Conservation (phyloP, 2,113 vertebrate species). For the Balaeniceps rex region DNA sequence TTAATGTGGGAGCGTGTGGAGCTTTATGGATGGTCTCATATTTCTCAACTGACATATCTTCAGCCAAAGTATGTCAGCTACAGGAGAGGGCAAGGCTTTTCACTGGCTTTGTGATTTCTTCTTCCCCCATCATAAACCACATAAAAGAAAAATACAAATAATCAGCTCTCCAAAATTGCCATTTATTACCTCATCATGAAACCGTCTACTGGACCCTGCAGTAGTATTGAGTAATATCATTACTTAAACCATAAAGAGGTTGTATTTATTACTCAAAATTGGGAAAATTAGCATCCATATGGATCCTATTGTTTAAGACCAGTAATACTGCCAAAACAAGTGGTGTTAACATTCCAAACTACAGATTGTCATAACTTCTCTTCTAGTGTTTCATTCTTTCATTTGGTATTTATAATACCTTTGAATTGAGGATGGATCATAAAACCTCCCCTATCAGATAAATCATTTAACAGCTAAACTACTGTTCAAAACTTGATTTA, state of each 20-base stretch:
- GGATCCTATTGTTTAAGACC: slow-evolving; percentile 60
- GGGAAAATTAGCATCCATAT: slow-evolving; percentile 63
- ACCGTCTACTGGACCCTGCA: slow-evolving; percentile 44
- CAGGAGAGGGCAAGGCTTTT: slow-evolving; percentile 55
- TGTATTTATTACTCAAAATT: slow-evolving; percentile 55
- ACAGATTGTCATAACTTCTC: slow-evolving; percentile 50
- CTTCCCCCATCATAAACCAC: slow-evolving; percentile 51
- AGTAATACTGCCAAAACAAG: slow-evolving; percentile 49
- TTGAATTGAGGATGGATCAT: slow-evolving; percentile 21
- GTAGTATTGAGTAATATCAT: slow-evolving; percentile 57
- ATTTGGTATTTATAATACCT: slow-evolving; percentile 50
- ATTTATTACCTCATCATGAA: slow-evolving; percentile 63
- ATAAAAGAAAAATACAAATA: slow-evolving; percentile 62
- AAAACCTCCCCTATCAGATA: slow-evolving; percentile 40
- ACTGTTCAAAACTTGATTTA: slow-evolving; percentile 38
- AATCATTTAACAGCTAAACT: slow-evolving; percentile 39
- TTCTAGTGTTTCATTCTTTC: slow-evolving; percentile 1
- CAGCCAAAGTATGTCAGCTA: slow-evolving; percentile 63
- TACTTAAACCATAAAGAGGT: slow-evolving; percentile 55
- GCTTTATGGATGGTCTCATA: slow-evolving; percentile 49
- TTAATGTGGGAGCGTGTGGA: slow-evolving; percentile 53
- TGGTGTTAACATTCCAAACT: slow-evolving; percentile 61
- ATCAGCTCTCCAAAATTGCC: slow-evolving; percentile 51
- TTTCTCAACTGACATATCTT: slow-evolving; percentile 61
- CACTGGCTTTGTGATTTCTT: slow-evolving; percentile 49